Percentiles rank a stretch among this genome's conserved stretches.
phyloP scores from a whole-genome alignment of 2,797 vertebrate genomes.

The Tenualosa ilisha region DNA sequence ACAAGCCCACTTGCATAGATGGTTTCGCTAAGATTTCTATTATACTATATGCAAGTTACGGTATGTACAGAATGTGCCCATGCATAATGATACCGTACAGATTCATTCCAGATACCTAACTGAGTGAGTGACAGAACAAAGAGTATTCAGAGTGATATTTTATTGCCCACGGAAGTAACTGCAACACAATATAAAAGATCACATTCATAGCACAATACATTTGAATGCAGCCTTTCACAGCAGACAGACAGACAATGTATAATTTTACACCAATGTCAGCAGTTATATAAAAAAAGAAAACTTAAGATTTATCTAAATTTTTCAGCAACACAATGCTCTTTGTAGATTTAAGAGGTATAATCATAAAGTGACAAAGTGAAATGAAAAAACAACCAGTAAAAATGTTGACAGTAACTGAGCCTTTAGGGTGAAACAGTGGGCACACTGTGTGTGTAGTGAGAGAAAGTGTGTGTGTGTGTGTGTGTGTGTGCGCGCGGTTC shows the following conservation, averaged over 20 bases:
- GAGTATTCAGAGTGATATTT: neutral
- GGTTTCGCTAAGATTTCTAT: neutral
- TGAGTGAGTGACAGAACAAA: neutral
- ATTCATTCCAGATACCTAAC: neutral
- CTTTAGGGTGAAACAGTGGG: neutral
- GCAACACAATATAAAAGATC: neutral
- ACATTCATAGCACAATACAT: neutral
- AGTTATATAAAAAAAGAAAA: neutral
- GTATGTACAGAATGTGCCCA: neutral
- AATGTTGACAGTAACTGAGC: neutral
- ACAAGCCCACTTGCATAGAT: neutral
- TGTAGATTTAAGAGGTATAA: neutral
- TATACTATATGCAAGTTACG: neutral
- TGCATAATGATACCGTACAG: neutral
- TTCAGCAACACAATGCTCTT: neutral
- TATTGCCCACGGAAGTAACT: neutral
- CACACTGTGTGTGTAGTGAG: neutral
- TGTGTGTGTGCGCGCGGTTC: neutral
- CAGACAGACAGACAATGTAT: neutral
- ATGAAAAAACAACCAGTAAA: neutral
- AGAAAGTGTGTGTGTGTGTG: neutral
- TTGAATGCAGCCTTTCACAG: neutral
- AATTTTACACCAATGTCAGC: constrained; percentile 8
- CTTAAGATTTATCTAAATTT: neutral
- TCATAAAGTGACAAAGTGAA: constrained; percentile 26